A percentile compares a stretch with the other conserved stretches of the same genome.
phyloP scores from a whole-genome alignment of 2,888 invertebrate genomes.

The Morinoia aosen region DNA sequence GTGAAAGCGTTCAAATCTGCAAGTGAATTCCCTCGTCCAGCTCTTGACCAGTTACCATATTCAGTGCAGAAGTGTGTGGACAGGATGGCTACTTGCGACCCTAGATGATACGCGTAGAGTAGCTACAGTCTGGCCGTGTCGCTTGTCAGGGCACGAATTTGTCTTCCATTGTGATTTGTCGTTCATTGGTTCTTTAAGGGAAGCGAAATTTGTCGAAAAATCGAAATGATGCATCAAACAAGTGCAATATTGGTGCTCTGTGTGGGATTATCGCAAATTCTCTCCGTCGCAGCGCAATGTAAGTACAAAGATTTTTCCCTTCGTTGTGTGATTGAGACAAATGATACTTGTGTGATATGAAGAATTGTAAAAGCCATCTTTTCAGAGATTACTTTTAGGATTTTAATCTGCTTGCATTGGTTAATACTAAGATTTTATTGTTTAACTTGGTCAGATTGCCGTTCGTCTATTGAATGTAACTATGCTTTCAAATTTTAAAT shows the following conservation, averaged over 20 bases:
- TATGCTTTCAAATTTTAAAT: no score
- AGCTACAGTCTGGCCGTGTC: background rate
- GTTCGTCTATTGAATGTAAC: no score
- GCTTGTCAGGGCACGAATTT: background rate
- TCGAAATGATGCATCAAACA: background rate
- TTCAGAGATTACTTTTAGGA: no score
- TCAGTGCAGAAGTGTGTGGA: background rate
- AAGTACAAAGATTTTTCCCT: background rate
- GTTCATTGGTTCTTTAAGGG: background rate
- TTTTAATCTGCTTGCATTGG: no score
- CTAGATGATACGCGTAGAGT: background rate
- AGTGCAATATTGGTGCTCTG: background rate
- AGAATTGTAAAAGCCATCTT: no score
- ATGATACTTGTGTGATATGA: no score
- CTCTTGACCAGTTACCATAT: background rate
- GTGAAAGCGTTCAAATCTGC: background rate
- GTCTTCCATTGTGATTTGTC: background rate
- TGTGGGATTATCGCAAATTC: conserved; percentile 1
- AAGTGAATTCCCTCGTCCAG: background rate
- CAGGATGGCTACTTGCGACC: background rate
- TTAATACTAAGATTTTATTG: no score
- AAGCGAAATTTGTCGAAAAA: background rate
- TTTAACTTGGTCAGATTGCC: no score
- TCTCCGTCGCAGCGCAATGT: background rate
- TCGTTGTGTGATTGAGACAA: background rate